Base-by-base conservation (phyloP, 2,888 invertebrate species). In the Stenurella melanura region DNA sequence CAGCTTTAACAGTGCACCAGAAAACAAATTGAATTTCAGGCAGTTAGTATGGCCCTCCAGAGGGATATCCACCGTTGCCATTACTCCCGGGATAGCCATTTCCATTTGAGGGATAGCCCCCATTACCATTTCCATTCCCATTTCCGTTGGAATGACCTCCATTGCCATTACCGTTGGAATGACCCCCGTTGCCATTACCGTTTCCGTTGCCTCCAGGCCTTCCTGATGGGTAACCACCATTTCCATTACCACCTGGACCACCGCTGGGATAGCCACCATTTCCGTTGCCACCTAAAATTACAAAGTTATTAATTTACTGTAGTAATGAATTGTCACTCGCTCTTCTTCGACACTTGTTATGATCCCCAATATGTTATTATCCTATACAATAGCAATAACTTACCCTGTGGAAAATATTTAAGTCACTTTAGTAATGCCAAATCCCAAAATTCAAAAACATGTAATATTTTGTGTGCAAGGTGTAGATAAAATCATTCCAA, bases 1-100 rank as follows among this genome's bases (percentile, higher is more conserved):
- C 18, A 80, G 42, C 19, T 76, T 58, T 68, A 77, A 60, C 34
- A 80, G 75, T 18, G 57, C n/a, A n/a, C 70, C 70, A 50, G 77
- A 79, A 61, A 82, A 81, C 63, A 81, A 75, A 57, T 42, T 67
- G 18, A 82, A 79, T 42, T 73, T 56, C 56, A 70, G 64, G 69
- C 81, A 82, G n/a, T 77, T 80, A 85, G 78, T 85, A 85, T 12
- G 84, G 84, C 30, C 85, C 86, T 21, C 83, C 80, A n/a, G 80
- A 75, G 66, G 81, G 82, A 54, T 82, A 82, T 19, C 83, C 81
- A 15, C 81, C 77, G 34, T 82, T 77, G 11, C 79, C 80, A 71
- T 80, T 80, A 38, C 81, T 72, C 72, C 72, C 70, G n/a, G 34
- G 57, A 69, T 57, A 69, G 11, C 69, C 67, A 77, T 78, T 77